phyloP scores from a whole-genome alignment of 2,113 vertebrate species.

The Petroica traversi region DNA sequence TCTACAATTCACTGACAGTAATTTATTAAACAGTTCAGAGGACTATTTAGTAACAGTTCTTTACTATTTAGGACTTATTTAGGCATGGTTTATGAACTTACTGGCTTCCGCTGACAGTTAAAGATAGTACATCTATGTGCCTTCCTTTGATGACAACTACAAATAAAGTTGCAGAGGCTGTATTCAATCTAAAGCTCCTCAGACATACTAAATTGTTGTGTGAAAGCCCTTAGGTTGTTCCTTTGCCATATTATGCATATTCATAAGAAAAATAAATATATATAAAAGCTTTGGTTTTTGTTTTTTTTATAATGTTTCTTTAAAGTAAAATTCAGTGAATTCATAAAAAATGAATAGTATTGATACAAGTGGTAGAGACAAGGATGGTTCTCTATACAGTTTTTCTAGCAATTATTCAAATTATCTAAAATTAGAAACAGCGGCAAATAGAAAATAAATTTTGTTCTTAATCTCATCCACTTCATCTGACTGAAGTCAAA shows the following conservation, averaged over 20 bases:
- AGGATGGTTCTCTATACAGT: neutral
- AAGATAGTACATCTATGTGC: neutral
- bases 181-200: neutral
- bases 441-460: neutral
- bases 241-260: neutral
- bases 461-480: neutral
- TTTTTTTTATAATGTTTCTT: neutral
- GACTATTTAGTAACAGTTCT: neutral
- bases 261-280: neutral
- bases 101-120: neutral
- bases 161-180: neutral
- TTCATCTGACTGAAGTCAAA: neutral
- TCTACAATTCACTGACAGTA: neutral
- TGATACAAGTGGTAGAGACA: neutral
- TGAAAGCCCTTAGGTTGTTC: neutral
- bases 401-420: neutral
- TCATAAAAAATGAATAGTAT: neutral
- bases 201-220: neutral
- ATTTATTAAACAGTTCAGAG: neutral
- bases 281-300: accelerated
- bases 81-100: neutral
- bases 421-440: neutral
- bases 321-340: neutral
- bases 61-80: neutral
- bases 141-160: neutral